Conservation (phyloP, 2,797 vertebrate genomes). For the Malurus leucopterus region DNA sequence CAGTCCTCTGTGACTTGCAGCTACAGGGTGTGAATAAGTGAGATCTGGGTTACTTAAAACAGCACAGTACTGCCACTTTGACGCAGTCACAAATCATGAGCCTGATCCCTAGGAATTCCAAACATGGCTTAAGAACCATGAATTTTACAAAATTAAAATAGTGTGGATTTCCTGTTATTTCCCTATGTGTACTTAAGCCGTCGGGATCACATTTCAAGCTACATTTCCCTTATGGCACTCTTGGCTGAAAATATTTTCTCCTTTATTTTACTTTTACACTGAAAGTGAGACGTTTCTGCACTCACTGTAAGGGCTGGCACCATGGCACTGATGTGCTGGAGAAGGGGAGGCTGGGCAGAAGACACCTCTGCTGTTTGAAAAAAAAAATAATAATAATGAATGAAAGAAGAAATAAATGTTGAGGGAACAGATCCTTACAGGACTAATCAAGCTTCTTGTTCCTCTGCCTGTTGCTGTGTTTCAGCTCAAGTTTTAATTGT, state of each 20-base stretch:
- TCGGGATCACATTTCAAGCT: constrained; percentile 17
- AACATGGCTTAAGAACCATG: constrained; percentile 25
- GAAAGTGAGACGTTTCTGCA: not conserved
- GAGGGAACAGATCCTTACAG: not conserved
- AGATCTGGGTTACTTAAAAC: constrained; percentile 22
- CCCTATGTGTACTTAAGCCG: not conserved
- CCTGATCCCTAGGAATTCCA: constrained; percentile 30
- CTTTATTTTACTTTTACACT: not conserved
- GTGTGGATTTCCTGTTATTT: constrained; percentile 40
- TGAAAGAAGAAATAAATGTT: not conserved
- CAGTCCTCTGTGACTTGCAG: not conserved
- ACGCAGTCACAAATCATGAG: not conserved
- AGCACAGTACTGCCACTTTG: not conserved
- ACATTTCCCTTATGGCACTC: not conserved
- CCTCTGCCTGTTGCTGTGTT: not conserved
- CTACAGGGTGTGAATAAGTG: not conserved
- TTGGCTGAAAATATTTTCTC: not conserved
- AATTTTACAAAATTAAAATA: constrained; percentile 46
- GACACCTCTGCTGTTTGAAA: not conserved
- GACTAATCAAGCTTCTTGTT: not conserved
- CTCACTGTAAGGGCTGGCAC: not conserved
- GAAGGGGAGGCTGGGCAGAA: not conserved
- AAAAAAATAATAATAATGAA: not conserved
- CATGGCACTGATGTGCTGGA: not conserved
- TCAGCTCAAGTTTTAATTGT: not conserved